Percentiles rank a stretch among this genome's conserved stretches.
Evolutionary conservation across 2,888 invertebrate species (phyloP).

Genomic region (Sarcophaga subvicina): DNA sequence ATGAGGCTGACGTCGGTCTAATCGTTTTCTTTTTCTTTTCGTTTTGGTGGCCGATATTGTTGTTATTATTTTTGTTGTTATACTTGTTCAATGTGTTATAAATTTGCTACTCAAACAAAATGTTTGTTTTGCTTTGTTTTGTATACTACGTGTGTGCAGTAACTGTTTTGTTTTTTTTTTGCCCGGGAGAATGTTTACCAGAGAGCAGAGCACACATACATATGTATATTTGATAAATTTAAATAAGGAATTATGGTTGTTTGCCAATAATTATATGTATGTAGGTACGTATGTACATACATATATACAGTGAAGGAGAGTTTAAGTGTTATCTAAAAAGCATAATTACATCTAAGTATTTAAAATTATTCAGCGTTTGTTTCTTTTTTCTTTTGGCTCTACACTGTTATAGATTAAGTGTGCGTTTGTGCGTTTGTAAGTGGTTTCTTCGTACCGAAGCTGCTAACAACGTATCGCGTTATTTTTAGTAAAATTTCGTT

Average conservation of each 20-base stretch:
- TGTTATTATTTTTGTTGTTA: neutral
- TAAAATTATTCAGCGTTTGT: no score
- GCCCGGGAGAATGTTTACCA: neutral
- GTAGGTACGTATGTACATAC: neutral
- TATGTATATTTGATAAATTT: neutral
- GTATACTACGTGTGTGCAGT: neutral
- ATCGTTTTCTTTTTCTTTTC: neutral
- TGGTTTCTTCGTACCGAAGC: neutral
- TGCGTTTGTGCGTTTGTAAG: no score
- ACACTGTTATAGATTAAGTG: no score
- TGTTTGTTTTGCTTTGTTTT: constrained; percentile 20
- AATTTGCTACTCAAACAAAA: constrained; percentile 59
- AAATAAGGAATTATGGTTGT: neutral
- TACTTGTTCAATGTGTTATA: constrained; percentile 42
- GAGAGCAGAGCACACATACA: neutral
- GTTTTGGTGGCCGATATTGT: neutral
- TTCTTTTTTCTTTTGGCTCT: no score
- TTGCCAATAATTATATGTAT: neutral
- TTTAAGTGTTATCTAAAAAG: no score
- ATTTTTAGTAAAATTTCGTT: constrained; percentile 28
- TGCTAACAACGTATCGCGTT: constrained; percentile 18
- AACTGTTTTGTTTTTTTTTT: neutral
- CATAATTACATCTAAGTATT: no score
- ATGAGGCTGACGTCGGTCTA: constrained; percentile 38
- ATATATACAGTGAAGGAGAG: neutral